Percentiles rank a stretch among this genome's conserved stretches.
phyloP scores from a whole-genome alignment of 2,113 vertebrate genomes.

The Megaceryle maxima region DNA sequence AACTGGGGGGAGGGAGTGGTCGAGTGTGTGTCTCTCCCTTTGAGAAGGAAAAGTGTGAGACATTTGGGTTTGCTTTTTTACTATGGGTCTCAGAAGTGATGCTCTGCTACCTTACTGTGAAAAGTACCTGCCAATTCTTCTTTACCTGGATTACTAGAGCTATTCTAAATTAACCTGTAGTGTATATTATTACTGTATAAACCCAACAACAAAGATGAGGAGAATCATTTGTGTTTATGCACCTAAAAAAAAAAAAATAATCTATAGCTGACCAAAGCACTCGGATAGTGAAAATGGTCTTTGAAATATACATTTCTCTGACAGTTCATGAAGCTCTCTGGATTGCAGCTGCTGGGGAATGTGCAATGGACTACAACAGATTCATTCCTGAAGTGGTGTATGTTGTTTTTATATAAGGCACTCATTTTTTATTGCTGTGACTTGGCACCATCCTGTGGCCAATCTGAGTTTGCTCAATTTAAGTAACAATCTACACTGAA shows the following conservation, averaged over 20 bases:
- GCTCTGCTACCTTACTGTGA: not conserved
- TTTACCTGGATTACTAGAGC: not conserved
- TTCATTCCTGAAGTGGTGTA: rapidly evolving
- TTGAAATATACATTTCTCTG: not conserved
- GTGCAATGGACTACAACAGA: not conserved
- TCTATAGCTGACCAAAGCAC: not conserved
- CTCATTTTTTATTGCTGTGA: slow-evolving; percentile 10
- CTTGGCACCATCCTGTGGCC: slow-evolving; percentile 67
- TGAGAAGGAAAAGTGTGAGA: not conserved
- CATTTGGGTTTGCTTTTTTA: not conserved
- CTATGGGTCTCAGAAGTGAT: not conserved
- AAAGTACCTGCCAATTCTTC: not conserved
- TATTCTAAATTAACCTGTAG: not conserved
- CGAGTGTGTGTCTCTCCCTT: not conserved
- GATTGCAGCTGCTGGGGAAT: not conserved
- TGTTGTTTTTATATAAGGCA: not conserved
- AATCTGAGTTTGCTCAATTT: not conserved
- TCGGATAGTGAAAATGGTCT: not conserved
- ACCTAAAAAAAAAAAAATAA: not conserved
- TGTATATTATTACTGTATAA: not conserved
- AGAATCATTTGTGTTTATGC: not conserved
- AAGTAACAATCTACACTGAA: not conserved
- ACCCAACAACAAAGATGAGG: not conserved
- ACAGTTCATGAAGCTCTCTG: not conserved
- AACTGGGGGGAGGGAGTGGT: not conserved